Evolutionary conservation across 2,797 vertebrate species (phyloP).

Genomic region (Hyperoplus lanceolatus): DNA sequence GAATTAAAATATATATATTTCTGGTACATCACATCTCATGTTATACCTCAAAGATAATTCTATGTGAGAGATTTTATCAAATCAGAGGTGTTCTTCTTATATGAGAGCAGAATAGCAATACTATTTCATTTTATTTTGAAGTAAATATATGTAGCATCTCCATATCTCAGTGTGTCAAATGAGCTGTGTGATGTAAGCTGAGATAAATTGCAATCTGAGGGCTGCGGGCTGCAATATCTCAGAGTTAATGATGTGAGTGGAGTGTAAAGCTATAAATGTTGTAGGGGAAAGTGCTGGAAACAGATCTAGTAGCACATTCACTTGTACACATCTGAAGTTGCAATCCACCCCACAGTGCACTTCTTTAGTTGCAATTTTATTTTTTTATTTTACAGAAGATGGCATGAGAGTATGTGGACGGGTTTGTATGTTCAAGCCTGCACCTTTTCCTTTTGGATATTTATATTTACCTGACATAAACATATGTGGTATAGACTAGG

Average conservation of each 20-base stretch:
- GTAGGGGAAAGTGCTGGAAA: not conserved
- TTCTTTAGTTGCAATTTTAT: not conserved
- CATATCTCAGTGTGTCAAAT: not conserved
- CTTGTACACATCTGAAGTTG: not conserved
- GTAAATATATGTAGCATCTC: slow-evolving; percentile 12
- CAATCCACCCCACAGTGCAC: not conserved
- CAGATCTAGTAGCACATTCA: not conserved
- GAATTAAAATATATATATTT: too few species aligned
- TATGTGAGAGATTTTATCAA: too few species aligned
- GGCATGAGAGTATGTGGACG: not conserved
- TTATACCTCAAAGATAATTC: not conserved
- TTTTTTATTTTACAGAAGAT: not conserved
- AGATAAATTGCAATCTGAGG: slow-evolving; percentile 28
- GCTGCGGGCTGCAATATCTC: slow-evolving; percentile 18
- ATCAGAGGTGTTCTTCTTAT: not conserved
- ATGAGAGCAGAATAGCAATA: not conserved
- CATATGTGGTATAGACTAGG: not conserved
- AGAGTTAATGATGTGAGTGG: slow-evolving; percentile 1
- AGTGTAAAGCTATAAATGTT: slow-evolving; percentile 13
- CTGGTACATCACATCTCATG: too few species aligned
- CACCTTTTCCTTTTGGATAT: not conserved
- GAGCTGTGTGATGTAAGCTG: slow-evolving; percentile 19
- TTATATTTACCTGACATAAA: not conserved
- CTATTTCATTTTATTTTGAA: slow-evolving; percentile 11
- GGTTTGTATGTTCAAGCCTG: not conserved